Conservation (phyloP, 2,113 vertebrate genomes). For the Periophthalmodon schlosseri region DNA sequence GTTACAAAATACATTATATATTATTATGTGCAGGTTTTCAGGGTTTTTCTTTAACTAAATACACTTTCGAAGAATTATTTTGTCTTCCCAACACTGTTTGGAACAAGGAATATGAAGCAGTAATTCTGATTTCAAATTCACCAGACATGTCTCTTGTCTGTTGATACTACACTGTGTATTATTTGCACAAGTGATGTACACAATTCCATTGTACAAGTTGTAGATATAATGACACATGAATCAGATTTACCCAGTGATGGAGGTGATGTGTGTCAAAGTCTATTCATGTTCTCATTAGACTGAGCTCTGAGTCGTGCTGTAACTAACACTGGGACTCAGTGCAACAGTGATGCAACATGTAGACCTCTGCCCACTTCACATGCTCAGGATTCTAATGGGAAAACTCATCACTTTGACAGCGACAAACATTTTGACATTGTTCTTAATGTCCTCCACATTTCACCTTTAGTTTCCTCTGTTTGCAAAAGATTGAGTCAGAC, state of each 20-base stretch:
- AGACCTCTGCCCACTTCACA: slow-evolving; percentile 15
- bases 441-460: background rate
- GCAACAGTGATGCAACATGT: slow-evolving; percentile 63
- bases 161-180: background rate
- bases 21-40: too few species aligned
- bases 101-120: too few species aligned
- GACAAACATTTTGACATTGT: slow-evolving; percentile 11
- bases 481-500: slow-evolving; percentile 52
- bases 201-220: slow-evolving; percentile 7
- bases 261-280: slow-evolving; percentile 39
- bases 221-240: background rate
- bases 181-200: slow-evolving; percentile 22
- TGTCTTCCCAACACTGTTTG: background rate
- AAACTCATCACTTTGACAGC: slow-evolving; percentile 25
- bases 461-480: slow-evolving; percentile 25
- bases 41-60: too few species aligned
- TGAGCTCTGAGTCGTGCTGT: slow-evolving; percentile 33
- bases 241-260: background rate
- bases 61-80: too few species aligned
- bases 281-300: slow-evolving; percentile 58
- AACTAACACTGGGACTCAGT: slow-evolving; percentile 26
- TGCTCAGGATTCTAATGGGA: slow-evolving; percentile 15
- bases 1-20: too few species aligned
- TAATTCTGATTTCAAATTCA: background rate
- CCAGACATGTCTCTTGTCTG: background rate